A percentile compares a stretch with the other conserved stretches of the same genome.
Evolutionary conservation across 2,797 vertebrate species (phyloP).

Genomic region (Clamator glandarius): DNA sequence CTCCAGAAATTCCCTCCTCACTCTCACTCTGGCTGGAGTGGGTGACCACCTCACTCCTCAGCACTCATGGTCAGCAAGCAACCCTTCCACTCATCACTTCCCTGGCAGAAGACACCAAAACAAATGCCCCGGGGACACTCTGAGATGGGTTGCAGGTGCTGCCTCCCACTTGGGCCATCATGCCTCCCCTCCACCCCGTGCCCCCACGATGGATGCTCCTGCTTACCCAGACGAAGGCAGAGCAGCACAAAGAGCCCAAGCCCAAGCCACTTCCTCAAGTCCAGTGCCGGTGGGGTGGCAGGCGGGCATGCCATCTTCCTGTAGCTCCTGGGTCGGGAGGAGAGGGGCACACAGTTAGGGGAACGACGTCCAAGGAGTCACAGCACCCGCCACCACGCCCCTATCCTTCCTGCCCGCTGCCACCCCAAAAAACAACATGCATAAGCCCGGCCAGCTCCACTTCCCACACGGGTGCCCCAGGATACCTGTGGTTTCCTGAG

Average conservation of each 20-base stretch:
- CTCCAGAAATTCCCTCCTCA: accelerated
- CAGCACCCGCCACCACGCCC: accelerated
- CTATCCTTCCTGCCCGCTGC: background rate
- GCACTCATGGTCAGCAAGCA: accelerated
- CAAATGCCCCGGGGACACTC: background rate
- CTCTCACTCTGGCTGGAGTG: background rate
- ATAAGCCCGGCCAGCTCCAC: accelerated
- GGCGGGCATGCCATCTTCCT: background rate
- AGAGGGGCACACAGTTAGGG: background rate
- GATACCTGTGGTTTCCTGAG: background rate
- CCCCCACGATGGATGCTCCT: background rate
- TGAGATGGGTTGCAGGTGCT: too few relatives aligned
- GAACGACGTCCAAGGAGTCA: accelerated
- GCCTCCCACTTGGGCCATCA: background rate
- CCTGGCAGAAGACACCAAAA: background rate
- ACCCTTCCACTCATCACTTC: background rate
- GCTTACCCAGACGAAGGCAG: conserved; percentile 45
- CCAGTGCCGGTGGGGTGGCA: accelerated
- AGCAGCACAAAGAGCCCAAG: background rate
- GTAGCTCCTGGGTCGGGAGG: background rate
- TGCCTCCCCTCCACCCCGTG: background rate
- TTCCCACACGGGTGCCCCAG: background rate
- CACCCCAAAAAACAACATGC: accelerated
- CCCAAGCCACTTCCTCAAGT: background rate
- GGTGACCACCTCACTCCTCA: background rate